Conservation (phyloP, 2,113 vertebrate genomes). For the Calypte anna region DNA sequence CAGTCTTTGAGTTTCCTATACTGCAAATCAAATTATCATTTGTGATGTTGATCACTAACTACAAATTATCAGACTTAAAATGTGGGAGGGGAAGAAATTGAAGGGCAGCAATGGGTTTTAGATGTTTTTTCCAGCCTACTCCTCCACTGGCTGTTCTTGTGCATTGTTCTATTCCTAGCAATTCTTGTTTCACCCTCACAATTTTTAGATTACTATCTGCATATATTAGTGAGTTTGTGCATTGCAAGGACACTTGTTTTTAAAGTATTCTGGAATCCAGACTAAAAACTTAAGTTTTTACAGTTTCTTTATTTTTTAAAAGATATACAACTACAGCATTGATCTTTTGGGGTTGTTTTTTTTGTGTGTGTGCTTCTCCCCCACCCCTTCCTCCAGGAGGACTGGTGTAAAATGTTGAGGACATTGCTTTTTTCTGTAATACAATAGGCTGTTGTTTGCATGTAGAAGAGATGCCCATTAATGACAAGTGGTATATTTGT, state of each 20-base stretch:
- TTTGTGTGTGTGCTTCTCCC: not conserved
- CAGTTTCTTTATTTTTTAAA: not conserved
- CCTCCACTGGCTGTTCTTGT: not conserved
- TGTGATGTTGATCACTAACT: not conserved
- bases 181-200: not conserved
- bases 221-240: not conserved
- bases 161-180: not conserved
- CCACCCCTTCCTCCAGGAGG: not conserved
- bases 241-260: not conserved
- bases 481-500: slow-evolving; percentile 76
- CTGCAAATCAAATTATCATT: not conserved
- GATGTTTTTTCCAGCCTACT: not conserved
- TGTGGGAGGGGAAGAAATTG: not conserved
- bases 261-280: not conserved
- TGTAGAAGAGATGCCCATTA: slow-evolving; percentile 54
- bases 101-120: not conserved
- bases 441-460: slow-evolving; percentile 69
- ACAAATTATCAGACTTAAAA: not conserved
- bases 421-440: slow-evolving; percentile 22
- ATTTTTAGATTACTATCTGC: not conserved
- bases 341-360: not conserved
- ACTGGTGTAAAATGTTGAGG: slow-evolving; percentile 16
- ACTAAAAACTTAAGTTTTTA: not conserved
- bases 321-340: not conserved
- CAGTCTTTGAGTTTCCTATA: not conserved